Percentiles rank a stretch among this genome's conserved stretches.
Evolutionary conservation across 2,888 invertebrate species (phyloP).

Genomic region (Orgyia antiqua): DNA sequence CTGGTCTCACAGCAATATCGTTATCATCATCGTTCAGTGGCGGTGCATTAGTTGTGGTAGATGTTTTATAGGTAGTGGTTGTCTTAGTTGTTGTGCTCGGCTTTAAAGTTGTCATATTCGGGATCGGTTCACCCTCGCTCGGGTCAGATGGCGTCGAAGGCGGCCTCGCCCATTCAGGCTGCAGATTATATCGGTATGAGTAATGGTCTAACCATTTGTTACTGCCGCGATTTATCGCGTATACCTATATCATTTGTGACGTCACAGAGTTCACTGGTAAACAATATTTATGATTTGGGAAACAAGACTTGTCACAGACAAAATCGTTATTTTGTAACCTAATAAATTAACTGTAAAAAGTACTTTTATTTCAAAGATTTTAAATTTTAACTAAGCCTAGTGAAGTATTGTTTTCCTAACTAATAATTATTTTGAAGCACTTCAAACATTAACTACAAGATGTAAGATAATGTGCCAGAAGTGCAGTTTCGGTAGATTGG

Average conservation of each 20-base stretch:
- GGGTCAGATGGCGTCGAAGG: conserved; percentile 82
- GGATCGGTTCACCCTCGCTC: conserved; percentile 61
- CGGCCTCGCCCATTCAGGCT: conserved; percentile 91
- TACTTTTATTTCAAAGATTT: too few relatives aligned
- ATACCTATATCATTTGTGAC: conserved; percentile 25
- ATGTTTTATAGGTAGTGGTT: conserved; percentile 1
- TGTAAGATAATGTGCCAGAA: too few relatives aligned
- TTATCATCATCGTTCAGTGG: conserved; percentile 19
- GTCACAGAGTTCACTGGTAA: conserved; percentile 27
- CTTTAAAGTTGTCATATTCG: conserved; percentile 33
- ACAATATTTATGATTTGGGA: conserved; percentile 23
- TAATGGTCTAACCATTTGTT: conserved; percentile 36
- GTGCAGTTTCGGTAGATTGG: too few relatives aligned
- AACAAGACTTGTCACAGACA: conserved; percentile 4
- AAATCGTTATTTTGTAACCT: too few relatives aligned
- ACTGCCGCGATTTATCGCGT: conserved; percentile 33
- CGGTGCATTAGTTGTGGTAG: conserved; percentile 12
- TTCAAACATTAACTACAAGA: too few relatives aligned
- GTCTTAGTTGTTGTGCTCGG: conserved; percentile 32
- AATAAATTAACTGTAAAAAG: too few relatives aligned
- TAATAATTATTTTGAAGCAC: too few relatives aligned
- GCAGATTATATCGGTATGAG: conserved; percentile 40
- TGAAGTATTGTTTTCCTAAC: too few relatives aligned
- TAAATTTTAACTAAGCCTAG: too few relatives aligned
- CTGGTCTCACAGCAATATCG: conserved; percentile 28